A percentile compares a stretch with the other conserved stretches of the same genome.
phyloP scores from a whole-genome alignment of 2,797 vertebrate genomes.

The Enteromius treurensis region DNA sequence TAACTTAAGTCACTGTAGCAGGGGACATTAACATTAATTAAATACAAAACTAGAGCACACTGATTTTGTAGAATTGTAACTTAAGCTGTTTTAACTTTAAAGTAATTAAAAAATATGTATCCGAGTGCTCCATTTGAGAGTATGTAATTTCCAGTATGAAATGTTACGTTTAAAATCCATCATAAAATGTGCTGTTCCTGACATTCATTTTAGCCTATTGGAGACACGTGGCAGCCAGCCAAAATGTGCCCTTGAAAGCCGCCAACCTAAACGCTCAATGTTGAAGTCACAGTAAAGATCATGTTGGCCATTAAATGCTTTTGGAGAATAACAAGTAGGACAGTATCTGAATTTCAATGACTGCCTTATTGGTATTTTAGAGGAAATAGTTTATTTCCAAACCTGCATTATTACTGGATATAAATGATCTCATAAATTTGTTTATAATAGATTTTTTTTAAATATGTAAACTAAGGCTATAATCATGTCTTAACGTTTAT shows the following conservation, averaged over 20 bases:
- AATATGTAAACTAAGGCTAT: background rate
- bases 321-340: conserved; percentile 47
- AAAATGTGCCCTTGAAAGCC: conserved; percentile 55
- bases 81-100: conserved; percentile 10
- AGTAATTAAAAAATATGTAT: conserved; percentile 4
- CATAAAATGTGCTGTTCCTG: conserved; percentile 34
- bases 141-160: background rate
- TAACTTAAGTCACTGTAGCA: background rate
- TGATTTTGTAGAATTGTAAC: background rate
- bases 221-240: conserved; percentile 53
- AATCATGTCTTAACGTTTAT: background rate
- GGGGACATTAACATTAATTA: background rate
- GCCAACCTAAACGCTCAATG: conserved; percentile 38
- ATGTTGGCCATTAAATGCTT: conserved; percentile 57
- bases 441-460: background rate
- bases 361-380: conserved; percentile 18
- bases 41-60: background rate
- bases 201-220: conserved; percentile 47
- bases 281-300: conserved; percentile 56
- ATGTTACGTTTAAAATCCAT: conserved; percentile 33
- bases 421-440: background rate
- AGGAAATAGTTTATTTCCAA: background rate
- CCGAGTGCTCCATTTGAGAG: background rate
- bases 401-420: background rate
- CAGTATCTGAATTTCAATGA: conserved; percentile 59